These are phyloP conservation scores for Litoditis marina DNA, from an alignment of 2,888 invertebrate genomes.

Conservation along the genomic window DNA sequence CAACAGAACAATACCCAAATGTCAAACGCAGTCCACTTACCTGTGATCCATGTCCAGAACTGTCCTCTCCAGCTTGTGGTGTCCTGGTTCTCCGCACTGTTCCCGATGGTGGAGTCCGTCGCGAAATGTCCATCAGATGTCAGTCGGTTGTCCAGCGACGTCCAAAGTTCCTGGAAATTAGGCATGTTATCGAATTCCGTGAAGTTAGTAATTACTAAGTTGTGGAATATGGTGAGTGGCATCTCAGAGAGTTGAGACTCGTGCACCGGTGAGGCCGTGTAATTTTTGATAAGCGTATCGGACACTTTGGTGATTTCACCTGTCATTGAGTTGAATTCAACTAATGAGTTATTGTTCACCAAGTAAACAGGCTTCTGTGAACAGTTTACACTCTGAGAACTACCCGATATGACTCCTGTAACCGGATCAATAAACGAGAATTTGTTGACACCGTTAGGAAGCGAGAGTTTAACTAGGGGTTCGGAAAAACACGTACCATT, in stretches of 20 bases:
- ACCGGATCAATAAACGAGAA: constrained; percentile 3
- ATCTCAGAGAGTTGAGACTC: no score
- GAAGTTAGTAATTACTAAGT: constrained; percentile 1
- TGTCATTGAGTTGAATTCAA: no score
- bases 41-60: background rate
- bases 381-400: no score
- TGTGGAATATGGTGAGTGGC: constrained; percentile 3
- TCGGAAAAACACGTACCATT: constrained; percentile 3
- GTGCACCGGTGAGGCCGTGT: no score
- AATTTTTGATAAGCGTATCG: no score
- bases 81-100: background rate
- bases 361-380: no score
- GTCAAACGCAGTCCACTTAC: background rate
- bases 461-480: background rate
- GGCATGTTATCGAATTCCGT: background rate
- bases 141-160: constrained; percentile 2
- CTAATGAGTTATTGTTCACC: no score
- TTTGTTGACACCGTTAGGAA: background rate
- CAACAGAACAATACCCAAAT: constrained; percentile 1
- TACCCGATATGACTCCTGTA: constrained; percentile 1
- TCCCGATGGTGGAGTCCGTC: no score
- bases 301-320: no score
- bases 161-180: constrained; percentile 1
- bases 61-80: no score
- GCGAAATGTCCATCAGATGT: background rate